Evolutionary conservation across 1,140 invertebrate species (phyloP).

Genomic region (Chrysopa pallens): DNA sequence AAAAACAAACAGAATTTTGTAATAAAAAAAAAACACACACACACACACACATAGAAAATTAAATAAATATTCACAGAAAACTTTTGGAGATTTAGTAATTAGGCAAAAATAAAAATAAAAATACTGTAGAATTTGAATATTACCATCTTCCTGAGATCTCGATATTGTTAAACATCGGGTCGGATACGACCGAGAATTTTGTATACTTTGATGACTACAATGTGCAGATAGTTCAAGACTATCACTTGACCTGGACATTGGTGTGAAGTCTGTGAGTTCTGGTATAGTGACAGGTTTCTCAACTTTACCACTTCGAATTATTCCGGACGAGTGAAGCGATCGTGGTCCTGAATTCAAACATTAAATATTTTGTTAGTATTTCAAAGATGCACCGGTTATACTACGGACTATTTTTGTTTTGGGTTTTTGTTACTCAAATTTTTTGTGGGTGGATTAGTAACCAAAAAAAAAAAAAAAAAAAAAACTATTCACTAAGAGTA

Average conservation of each 20-base stretch:
- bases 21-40: too few species aligned
- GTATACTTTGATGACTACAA: not conserved
- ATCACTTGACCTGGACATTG: not conserved
- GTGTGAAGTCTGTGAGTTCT: not conserved
- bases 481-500: too few species aligned
- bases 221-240: not conserved
- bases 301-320: not conserved
- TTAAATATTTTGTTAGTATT: not conserved
- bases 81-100: too few species aligned
- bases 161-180: not conserved
- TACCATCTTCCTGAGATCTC: conserved; percentile 12
- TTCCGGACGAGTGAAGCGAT: not conserved
- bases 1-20: too few species aligned
- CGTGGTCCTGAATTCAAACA: not conserved
- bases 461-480: too few species aligned
- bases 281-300: not conserved
- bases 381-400: not conserved
- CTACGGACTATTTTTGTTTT: too few species aligned
- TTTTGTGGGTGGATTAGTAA: too few species aligned
- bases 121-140: not conserved
- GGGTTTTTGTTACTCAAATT: too few species aligned
- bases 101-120: not conserved
- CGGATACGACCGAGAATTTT: not conserved
- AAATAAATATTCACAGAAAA: too few species aligned
- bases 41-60: too few species aligned